A percentile compares a stretch with the other conserved stretches of the same genome.
Evolutionary conservation across 2,888 invertebrate species (phyloP).

Genomic region (Eupsilia transversa): DNA sequence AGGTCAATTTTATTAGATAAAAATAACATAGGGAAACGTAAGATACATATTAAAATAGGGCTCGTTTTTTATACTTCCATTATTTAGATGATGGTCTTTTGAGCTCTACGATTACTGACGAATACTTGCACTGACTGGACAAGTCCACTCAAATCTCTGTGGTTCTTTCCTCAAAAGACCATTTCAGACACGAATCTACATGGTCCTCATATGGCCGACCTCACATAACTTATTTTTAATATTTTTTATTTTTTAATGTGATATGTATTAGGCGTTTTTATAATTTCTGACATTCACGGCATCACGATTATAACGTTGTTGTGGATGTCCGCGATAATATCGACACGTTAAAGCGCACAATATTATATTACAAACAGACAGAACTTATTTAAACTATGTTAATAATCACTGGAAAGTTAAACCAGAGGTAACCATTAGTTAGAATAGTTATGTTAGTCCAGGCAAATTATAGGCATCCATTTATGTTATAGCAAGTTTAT

Average conservation of each 20-base stretch:
- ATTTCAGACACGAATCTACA: no score
- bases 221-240: no score
- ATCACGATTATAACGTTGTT: neutral
- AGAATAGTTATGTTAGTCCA: neutral
- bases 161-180: no score
- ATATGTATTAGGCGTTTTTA: neutral
- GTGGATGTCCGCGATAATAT: neutral
- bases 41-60: neutral
- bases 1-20: neutral
- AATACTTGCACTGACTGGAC: no score
- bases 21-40: neutral
- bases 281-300: neutral
- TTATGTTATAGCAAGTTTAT: neutral
- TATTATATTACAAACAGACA: neutral
- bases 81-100: no score
- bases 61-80: neutral
- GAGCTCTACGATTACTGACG: no score
- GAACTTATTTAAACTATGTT: neutral
- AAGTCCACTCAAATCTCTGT: no score
- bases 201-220: no score
- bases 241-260: no score
- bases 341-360: neutral
- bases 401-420: constrained; percentile 7
- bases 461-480: neutral
- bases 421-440: neutral